A percentile compares a stretch with the other conserved stretches of the same genome.
phyloP scores from a whole-genome alignment of 1,140 invertebrate genomes.

The Macrobrachium nipponense region DNA sequence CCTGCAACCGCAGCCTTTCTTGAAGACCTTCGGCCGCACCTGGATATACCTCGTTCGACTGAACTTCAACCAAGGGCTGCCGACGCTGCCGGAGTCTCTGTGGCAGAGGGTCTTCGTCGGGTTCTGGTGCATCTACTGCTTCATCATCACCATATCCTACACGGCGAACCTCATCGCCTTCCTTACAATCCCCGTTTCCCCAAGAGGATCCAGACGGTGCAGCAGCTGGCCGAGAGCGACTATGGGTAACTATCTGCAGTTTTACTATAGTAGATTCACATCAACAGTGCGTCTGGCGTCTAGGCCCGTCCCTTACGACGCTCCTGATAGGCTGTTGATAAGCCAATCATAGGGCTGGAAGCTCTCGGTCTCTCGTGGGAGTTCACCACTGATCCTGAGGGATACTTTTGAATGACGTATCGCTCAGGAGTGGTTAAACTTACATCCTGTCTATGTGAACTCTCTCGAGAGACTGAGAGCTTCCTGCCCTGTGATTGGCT shows the following conservation, averaged over 20 bases:
- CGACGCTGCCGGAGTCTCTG: neutral
- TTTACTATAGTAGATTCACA: neutral
- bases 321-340: too few species aligned
- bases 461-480: too few species aligned
- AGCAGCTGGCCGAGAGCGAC: neutral
- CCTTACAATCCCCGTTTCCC: constrained; percentile 34
- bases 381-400: too few species aligned
- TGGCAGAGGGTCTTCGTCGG: constrained; percentile 10
- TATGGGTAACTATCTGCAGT: neutral
- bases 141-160: constrained; percentile 15
- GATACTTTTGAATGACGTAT: too few species aligned
- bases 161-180: constrained; percentile 37
- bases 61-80: neutral
- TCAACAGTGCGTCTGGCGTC: too few species aligned
- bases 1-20: neutral
- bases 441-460: too few species aligned
- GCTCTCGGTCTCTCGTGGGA: too few species aligned
- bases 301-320: too few species aligned
- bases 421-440: too few species aligned
- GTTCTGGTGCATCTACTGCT: neutral
- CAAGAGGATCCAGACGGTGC: constrained; percentile 1
- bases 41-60: neutral
- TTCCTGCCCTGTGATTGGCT: too few species aligned
- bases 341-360: too few species aligned
- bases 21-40: neutral